A percentile compares a stretch with the other conserved stretches of the same genome.
These are phyloP conservation scores for Microcebus tavaratra DNA, from an alignment of 2,113 vertebrate genomes.

Conservation along the genomic window DNA sequence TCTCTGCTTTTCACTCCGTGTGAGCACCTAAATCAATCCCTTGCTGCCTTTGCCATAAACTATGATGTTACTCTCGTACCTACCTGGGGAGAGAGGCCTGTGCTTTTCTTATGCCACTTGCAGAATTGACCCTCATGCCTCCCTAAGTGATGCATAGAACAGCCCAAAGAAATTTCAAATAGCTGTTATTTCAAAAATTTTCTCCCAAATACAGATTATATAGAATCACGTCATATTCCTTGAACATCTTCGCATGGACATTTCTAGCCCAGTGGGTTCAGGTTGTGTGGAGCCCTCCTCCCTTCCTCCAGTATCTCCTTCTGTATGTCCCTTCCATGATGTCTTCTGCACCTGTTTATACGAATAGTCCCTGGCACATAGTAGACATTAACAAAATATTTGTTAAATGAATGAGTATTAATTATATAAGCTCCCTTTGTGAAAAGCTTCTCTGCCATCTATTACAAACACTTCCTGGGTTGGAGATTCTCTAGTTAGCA, in stretches of 20 bases:
- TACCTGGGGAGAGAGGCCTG: background rate
- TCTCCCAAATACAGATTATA: background rate
- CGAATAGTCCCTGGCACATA: background rate
- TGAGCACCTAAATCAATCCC: background rate
- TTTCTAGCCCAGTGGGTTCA: background rate
- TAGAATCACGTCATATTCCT: background rate
- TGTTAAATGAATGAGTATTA: background rate
- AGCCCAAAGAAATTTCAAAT: background rate
- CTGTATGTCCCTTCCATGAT: background rate
- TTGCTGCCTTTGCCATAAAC: background rate
- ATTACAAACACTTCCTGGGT: background rate
- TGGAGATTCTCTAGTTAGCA: background rate
- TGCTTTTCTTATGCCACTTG: background rate
- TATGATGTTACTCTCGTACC: no score
- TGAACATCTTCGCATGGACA: background rate
- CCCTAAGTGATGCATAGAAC: background rate
- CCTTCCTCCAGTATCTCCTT: background rate
- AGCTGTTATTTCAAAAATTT: background rate
- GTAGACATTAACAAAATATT: background rate
- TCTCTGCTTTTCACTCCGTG: background rate
- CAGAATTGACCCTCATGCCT: background rate
- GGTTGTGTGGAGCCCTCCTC: background rate
- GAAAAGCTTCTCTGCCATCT: background rate
- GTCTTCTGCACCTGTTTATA: background rate
- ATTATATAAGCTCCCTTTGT: background rate